Percentiles rank a stretch among this genome's conserved stretches.
Conservation (phyloP, 64 coral and sea anemone genomes). For the Acropora yongei region DNA sequence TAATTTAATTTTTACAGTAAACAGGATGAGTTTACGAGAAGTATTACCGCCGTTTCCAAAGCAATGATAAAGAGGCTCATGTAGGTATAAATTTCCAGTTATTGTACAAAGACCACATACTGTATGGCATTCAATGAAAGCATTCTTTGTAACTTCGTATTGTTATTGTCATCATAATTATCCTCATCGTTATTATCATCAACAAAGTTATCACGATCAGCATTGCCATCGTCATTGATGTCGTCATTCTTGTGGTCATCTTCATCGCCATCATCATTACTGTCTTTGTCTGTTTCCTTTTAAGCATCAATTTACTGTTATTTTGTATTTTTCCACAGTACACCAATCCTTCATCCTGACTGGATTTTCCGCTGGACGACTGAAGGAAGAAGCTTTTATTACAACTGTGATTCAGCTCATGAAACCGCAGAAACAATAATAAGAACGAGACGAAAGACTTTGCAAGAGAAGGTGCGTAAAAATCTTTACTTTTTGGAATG, state of each 20-base stretch:
- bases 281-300: neutral
- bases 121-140: neutral
- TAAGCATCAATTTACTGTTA: neutral
- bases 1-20: neutral
- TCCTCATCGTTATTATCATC: neutral
- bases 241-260: neutral
- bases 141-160: too few relatives aligned
- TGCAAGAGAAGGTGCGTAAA: constrained; percentile 27
- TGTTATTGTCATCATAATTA: neutral
- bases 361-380: constrained; percentile 59
- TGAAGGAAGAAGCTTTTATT: constrained; percentile 41
- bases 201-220: neutral
- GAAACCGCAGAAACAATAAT: constrained; percentile 53
- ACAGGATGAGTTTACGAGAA: constrained; percentile 26
- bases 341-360: constrained; percentile 61
- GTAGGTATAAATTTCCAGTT: neutral
- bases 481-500: neutral
- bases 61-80: constrained; percentile 35
- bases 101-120: too few relatives aligned
- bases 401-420: constrained; percentile 42
- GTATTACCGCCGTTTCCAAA: constrained; percentile 34
- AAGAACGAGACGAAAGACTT: constrained; percentile 29
- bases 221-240: neutral
- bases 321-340: neutral
- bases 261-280: neutral